Evolutionary conservation across 2,888 invertebrate species (phyloP).

Genomic region (Rhorus exstirpatorius): DNA sequence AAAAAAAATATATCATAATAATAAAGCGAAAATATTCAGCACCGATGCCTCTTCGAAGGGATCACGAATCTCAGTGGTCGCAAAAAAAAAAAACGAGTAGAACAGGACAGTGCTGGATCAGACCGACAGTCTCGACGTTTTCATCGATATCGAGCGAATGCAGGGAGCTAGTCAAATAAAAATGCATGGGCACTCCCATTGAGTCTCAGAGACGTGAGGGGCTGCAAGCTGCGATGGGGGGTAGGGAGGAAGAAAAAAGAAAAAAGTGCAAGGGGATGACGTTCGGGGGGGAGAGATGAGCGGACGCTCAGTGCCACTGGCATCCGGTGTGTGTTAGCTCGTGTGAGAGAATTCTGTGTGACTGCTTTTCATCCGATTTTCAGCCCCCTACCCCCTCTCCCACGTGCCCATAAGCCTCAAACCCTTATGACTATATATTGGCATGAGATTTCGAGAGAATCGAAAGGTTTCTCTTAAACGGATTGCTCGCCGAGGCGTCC

Average conservation of each 20-base stretch:
- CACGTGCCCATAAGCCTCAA: neutral
- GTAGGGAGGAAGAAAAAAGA: neutral
- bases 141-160: conserved; percentile 58
- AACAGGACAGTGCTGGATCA: conserved; percentile 31
- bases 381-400: neutral
- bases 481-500: conserved; percentile 74
- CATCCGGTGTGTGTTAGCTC: conserved; percentile 56
- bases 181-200: conserved; percentile 60
- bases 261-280: neutral
- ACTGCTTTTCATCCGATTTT: conserved; percentile 57
- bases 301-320: conserved; percentile 52
- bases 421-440: conserved; percentile 29
- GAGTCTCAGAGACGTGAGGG: conserved; percentile 7
- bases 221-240: too few relatives aligned
- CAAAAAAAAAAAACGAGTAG: conserved; percentile 1
- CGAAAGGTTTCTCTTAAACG: conserved; percentile 73
- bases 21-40: neutral
- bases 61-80: neutral
- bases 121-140: conserved; percentile 33
- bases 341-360: conserved; percentile 51
- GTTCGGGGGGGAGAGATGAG: conserved; percentile 19
- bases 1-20: neutral
- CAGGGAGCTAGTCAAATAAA: conserved; percentile 56
- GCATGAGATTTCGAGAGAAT: conserved; percentile 65
- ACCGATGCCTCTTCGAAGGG: neutral